phyloP scores from a whole-genome alignment of 2,113 vertebrate species.

The Micronycteris hirsuta region DNA sequence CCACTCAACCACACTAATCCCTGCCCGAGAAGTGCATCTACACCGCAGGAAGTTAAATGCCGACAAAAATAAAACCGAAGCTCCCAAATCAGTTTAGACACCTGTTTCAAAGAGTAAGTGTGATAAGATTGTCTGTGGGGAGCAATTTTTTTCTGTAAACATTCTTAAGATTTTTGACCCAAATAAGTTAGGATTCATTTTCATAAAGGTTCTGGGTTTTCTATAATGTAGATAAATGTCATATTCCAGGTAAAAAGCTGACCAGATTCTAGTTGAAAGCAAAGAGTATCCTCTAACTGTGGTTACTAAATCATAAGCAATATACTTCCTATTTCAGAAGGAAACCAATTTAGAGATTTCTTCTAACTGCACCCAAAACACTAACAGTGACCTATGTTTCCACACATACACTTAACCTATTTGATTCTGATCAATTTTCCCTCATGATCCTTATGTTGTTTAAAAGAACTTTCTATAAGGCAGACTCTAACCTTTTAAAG shows the following conservation, averaged over 20 bases:
- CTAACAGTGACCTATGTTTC: not conserved
- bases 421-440: not conserved
- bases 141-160: constrained; percentile 34
- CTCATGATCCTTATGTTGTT: not conserved
- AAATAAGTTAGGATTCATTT: not conserved
- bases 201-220: not conserved
- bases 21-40: constrained; percentile 76
- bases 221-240: not conserved
- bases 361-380: not conserved
- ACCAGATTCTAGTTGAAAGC: not conserved
- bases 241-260: not conserved
- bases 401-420: not conserved
- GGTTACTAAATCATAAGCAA: not conserved
- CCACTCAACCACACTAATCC: constrained; percentile 83
- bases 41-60: constrained; percentile 59
- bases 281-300: not conserved
- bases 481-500: not conserved
- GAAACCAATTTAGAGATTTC: constrained; percentile 5
- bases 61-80: constrained; percentile 84
- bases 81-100: constrained; percentile 63
- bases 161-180: constrained; percentile 27
- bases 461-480: not conserved
- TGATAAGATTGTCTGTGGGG: constrained; percentile 4
- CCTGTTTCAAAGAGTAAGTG: not conserved
- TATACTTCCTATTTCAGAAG: constrained; percentile 21